phyloP scores from a whole-genome alignment of 2,113 vertebrate species.

The Podarcis muralis region DNA sequence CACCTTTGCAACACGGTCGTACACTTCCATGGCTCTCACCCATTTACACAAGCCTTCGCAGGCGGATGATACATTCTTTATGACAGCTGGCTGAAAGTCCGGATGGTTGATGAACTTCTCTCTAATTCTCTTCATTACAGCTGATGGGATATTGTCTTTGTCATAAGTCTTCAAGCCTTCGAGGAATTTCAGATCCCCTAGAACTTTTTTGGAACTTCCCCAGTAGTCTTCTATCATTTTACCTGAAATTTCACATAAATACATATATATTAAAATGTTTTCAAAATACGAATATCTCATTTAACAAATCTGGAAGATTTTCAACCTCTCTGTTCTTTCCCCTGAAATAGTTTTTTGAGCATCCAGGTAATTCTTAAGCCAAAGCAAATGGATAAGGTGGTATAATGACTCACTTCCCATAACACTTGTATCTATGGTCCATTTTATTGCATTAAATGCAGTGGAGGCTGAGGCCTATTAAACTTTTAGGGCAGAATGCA shows the following conservation, averaged over 20 bases:
- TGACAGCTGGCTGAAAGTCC: conserved; percentile 87
- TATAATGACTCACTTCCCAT: too few relatives aligned
- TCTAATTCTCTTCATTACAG: conserved; percentile 86
- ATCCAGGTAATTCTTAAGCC: background rate
- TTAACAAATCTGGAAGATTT: background rate
- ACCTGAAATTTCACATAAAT: conserved; percentile 72
- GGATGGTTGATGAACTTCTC: conserved; percentile 87
- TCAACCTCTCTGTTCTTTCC: background rate
- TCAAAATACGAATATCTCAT: background rate
- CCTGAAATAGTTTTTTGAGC: background rate
- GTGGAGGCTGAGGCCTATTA: too few relatives aligned
- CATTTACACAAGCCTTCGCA: conserved; percentile 94
- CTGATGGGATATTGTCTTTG: conserved; percentile 86
- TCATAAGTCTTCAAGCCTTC: conserved; percentile 87
- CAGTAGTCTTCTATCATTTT: conserved; percentile 95
- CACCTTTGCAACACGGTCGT: conserved; percentile 87
- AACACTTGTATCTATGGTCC: too few relatives aligned
- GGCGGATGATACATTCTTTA: conserved; percentile 91
- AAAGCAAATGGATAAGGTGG: background rate
- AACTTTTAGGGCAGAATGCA: too few relatives aligned
- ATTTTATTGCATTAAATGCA: too few relatives aligned
- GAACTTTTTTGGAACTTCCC: conserved; percentile 89
- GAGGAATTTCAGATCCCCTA: conserved; percentile 90
- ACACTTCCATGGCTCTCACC: conserved; percentile 92
- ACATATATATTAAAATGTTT: conserved; percentile 3